Evolutionary conservation across 1,140 invertebrate species (phyloP), one percentile per base, ranked within the genome.

Genomic region (Conus ventricosus): DNA sequence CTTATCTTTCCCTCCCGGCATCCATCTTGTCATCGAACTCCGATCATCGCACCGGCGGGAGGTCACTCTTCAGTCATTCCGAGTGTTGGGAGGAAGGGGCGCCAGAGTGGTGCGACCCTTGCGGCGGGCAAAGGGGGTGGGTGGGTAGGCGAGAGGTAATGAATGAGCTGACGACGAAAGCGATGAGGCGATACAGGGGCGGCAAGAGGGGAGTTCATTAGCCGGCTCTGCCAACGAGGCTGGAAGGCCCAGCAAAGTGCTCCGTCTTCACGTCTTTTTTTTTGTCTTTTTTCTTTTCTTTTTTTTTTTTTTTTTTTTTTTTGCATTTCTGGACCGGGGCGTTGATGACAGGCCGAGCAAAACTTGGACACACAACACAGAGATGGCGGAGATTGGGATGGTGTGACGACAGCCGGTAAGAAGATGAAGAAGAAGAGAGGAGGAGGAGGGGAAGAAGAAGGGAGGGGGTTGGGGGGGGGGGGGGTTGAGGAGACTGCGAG

Each of bases 101-200:
- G 67, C 67, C 67, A 71, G 17, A 71, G 67, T n/a, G 67, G 17
- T 71, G 67, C 6, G 67, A 11, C 67, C 67, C 20, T n/a, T 71
- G 67, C 15, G 67, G 17, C 67, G 20, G 67, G 67, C 17, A 71
- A 20, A 71, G 13, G 20, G 39, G 55, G 8, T 6, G 82, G 23
- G 4, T 10, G 82, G 23, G 5, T 8, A 55, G 57, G 23, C 13
- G 78, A 11, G 78, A 39, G 51, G 51, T 87, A 80, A 87, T 57
- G 71, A 78, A 87, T 78, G 85, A 75, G 54, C 51, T 78, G 75
- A 87, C 54, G 85, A 87, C 75, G 71, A 54, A 55, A 87, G 71
- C 85, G 85, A 87, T 87, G 85, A 87, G 71, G 85, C 85, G 85
- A 87, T 87, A 87, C 4, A 75, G 71, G 39, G 84, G 7, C 23